Evolutionary conservation across 2,888 invertebrate genomes (phyloP).

Genomic region (Monoplex corrugatus): DNA sequence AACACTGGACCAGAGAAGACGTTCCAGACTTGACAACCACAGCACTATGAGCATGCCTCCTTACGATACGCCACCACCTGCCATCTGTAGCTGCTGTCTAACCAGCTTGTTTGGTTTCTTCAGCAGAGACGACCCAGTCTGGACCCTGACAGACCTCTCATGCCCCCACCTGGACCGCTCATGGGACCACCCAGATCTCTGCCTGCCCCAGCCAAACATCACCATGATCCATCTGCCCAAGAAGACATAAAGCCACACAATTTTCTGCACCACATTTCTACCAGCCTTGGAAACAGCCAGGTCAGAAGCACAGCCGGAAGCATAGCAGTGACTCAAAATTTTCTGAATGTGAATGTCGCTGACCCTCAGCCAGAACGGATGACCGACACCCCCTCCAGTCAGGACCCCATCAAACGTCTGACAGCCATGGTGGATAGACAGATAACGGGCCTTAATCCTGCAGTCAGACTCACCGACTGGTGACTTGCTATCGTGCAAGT

Average conservation of each 20-base stretch:
- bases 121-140: slow-evolving; percentile 7
- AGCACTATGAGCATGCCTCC: slow-evolving; percentile 25
- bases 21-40: not conserved
- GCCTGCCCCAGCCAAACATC: not conserved
- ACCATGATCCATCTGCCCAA: not conserved
- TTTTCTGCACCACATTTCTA: not conserved
- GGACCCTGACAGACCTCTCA: slow-evolving; percentile 29
- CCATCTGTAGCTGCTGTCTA: slow-evolving; percentile 24
- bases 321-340: not conserved
- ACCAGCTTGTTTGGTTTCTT: slow-evolving; percentile 40
- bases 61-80: not conserved
- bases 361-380: not conserved
- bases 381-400: not conserved
- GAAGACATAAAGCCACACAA: slow-evolving; percentile 21
- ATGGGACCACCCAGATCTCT: not conserved
- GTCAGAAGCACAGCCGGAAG: not conserved
- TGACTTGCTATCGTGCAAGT: not conserved
- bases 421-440: slow-evolving; percentile 36
- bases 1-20: not conserved
- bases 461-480: not conserved
- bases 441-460: not conserved
- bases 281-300: not conserved
- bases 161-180: not conserved
- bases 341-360: not conserved
- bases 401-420: slow-evolving; percentile 33